Evolutionary conservation across 2,888 invertebrate species (phyloP), one percentile per base, ranked within the genome.

Genomic region (Malacosoma neustria): DNA sequence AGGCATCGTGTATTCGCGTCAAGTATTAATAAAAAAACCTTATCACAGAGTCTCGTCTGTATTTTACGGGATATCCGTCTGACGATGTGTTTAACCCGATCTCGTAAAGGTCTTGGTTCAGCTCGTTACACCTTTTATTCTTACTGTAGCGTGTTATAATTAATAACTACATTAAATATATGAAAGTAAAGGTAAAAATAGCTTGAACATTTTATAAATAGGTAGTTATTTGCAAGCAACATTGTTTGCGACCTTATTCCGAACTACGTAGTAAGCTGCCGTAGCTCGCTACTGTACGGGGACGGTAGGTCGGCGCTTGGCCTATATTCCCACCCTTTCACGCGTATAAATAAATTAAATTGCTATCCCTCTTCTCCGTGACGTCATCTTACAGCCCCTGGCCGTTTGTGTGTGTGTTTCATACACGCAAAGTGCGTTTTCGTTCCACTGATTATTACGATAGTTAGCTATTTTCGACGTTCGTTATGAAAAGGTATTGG

Each of bases 261-360:
- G 61, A 68, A 61, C 60, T 61, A 45, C 59, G 63, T 22, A 22
- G 22, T 22, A 5, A 66, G 72, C 64, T 71, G 71, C 58, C 60
- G 46, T 48, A 22, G 22, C 60, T 57, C 54, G 69, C 64, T 61
- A 66, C 66, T 67, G 74, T 79, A 72, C 69, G 68, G 66, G 53
- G 46, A 68, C 77, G 81, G 77, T 80, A 75, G 82, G 82, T 80
- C 81, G 80, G 76, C 68, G 73, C 76, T 79, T 84, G 84, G 64
- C 84, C 84, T 85, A 85, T 79, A 82, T 85, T 84, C 60, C 48
- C 32, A 72, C 80, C 54, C 59, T 46, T 47, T 80, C 64, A 36
- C 40, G 36, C 66, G 34, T 36, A 29, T 9, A 34, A 30, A 40
- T 48, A 38, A 22, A 44, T 39, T 36, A 36, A 42, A 62, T 48